These are phyloP conservation scores for Hydropsyche tenuis DNA, from an alignment of 1,140 invertebrate genomes.

Conservation along the genomic window DNA sequence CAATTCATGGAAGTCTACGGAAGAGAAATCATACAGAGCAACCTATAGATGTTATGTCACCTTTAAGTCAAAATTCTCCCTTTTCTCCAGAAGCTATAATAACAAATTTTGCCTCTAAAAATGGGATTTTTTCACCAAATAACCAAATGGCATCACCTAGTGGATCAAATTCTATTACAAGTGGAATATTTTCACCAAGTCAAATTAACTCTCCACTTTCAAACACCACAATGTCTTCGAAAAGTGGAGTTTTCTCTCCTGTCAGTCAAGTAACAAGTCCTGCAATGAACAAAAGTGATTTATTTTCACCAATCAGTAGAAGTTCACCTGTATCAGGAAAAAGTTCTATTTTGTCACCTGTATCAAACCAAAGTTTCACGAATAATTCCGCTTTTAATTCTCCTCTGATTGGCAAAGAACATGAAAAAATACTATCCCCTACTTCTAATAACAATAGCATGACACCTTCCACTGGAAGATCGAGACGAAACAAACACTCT, in stretches of 20 bases:
- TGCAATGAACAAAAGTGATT: slow-evolving; percentile 58
- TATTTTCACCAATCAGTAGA: slow-evolving; percentile 60
- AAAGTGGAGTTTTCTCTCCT: slow-evolving; percentile 62
- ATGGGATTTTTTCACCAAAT: slow-evolving; percentile 55
- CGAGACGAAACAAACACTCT: slow-evolving; percentile 62
- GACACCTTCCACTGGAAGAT: slow-evolving; percentile 60
- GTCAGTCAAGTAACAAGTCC: slow-evolving; percentile 57
- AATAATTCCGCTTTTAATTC: slow-evolving; percentile 58
- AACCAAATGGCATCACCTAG: slow-evolving; percentile 64
- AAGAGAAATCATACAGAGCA: slow-evolving; percentile 56
- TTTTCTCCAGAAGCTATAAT: slow-evolving; percentile 55
- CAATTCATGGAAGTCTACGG: slow-evolving; percentile 61
- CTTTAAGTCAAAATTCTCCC: slow-evolving; percentile 55
- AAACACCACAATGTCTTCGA: slow-evolving; percentile 62
- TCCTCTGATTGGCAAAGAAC: slow-evolving; percentile 61
- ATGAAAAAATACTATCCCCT: slow-evolving; percentile 63
- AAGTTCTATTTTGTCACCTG: slow-evolving; percentile 59
- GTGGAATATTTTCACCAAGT: slow-evolving; percentile 63
- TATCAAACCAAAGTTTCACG: slow-evolving; percentile 53
- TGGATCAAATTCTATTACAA: slow-evolving; percentile 63
- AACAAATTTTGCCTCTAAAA: slow-evolving; percentile 57
- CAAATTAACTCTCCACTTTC: slow-evolving; percentile 63
- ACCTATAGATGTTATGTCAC: slow-evolving; percentile 57
- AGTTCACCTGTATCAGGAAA: slow-evolving; percentile 59
- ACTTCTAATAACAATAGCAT: slow-evolving; percentile 61